These are phyloP conservation scores for Zygothrica quintamaculata DNA, from an alignment of 2,888 invertebrate species.

Conservation along the genomic window DNA sequence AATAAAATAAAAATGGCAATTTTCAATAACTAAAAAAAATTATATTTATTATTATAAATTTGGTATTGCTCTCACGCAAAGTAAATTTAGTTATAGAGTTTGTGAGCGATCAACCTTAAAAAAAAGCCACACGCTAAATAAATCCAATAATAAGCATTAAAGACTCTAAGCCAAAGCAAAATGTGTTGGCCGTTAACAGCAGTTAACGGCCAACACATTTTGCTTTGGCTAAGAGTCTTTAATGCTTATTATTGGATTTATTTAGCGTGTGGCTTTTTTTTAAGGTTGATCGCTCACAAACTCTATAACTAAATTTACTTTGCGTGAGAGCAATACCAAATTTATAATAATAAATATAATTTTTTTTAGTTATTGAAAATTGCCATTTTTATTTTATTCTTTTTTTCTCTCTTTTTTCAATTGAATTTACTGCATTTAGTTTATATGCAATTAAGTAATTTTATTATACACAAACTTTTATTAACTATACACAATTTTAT, in stretches of 20 bases:
- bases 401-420: no score
- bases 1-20: slow-evolving; percentile 31
- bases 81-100: slow-evolving; percentile 17
- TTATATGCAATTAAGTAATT: slow-evolving; percentile 31
- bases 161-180: slow-evolving; percentile 31
- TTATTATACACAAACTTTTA: neutral
- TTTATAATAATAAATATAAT: slow-evolving; percentile 18
- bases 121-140: slow-evolving; percentile 40
- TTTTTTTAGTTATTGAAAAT: slow-evolving; percentile 26
- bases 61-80: slow-evolving; percentile 38
- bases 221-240: slow-evolving; percentile 27
- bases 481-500: no score
- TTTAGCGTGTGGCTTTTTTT: slow-evolving; percentile 41
- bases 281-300: slow-evolving; percentile 49
- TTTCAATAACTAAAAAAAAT: slow-evolving; percentile 21
- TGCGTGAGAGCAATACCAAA: slow-evolving; percentile 37
- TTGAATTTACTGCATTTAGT: slow-evolving; percentile 30
- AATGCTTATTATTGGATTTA: slow-evolving; percentile 41
- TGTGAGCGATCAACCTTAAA: slow-evolving; percentile 51
- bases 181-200: slow-evolving; percentile 55
- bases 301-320: slow-evolving; percentile 17
- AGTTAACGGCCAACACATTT: slow-evolving; percentile 55
- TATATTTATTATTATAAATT: slow-evolving; percentile 22
- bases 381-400: slow-evolving; percentile 30
- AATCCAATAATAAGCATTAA: slow-evolving; percentile 40